Base-by-base conservation (phyloP, 2,888 invertebrate genomes). In the Nasonia oneida region DNA sequence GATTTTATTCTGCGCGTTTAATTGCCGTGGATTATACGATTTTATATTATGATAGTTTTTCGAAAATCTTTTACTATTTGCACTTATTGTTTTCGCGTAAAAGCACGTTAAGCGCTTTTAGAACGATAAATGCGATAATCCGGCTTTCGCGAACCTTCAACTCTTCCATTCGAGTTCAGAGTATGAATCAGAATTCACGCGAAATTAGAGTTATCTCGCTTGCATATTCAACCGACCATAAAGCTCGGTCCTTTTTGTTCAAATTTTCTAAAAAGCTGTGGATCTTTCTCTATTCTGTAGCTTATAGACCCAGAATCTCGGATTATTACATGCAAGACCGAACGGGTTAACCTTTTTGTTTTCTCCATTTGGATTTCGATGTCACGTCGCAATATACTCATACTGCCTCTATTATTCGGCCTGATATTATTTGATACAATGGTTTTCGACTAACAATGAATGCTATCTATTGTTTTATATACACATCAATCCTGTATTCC, bases 131-230 rank as follows among this genome's bases (percentile, higher is more conserved):
- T 61, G 8, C 61, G 23, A n/a, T 67, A 67, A 67, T 67, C 33
- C 67, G 5, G 14, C n/a, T 67, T 14, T 67, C 3, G 23, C 67
- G 67, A 14, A 6, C 5, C n/a, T 3, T 5, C 12, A n/a, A 4
- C 12, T 67, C 67, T 8, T 33, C 33, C 0, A 3, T 67, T 67
- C 33, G 8, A 33, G 67, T 14, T 33, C n/a, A 42, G 61, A 81
- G 61, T 64, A 47, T 50, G 23, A 33, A 39, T 42, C 61, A 64
- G 10, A 81, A 74, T 74, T 64, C 75, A 2, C 23, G 67, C 71
- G 23, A 61, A 83, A 78, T 83, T 83, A 73, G 42, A 83, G 64
- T 64, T 83, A 83, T 83, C 73, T 79, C 47, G 83, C 77, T 77
- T 83, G 79, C 74, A 83, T 74, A 74, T 79, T 83, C 57, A 83